Base-by-base conservation (phyloP, 2,797 vertebrate species). In the Aldrovandia affinis region DNA sequence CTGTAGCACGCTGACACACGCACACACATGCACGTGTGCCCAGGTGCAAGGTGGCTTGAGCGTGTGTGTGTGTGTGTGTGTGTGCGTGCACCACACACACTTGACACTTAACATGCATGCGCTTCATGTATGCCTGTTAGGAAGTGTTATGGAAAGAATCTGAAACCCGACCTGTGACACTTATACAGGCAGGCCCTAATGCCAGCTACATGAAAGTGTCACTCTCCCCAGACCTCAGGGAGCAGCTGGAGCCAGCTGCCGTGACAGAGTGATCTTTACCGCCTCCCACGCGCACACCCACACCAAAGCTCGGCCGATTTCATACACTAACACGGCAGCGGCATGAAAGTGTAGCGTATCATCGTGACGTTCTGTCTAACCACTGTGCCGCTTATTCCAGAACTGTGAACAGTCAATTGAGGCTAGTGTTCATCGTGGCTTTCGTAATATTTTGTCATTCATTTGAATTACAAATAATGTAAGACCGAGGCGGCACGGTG, bases 161-260 rank as follows among this genome's bases (percentile, higher is more conserved):
- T 39, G 47, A 54, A 83, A 57, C 12, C 39, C 2, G 52, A 83
- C 52, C 30, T 55, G 47, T 39, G 73, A 39, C 68, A 47, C 30
- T 83, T 75, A 33, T 42, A 30, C 33, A 54, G 20, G 33, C 68
- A n/a, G 50, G 42, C 44, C 25, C 39, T 82, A 42, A 65, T 30
- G 59, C n/a, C 61, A 68, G 42, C 61, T 82, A 55, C 57, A 20
- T 54, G 28, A 59, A 81, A 81, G 36, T 55, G 79, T 57, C 79
- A 80, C 78, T 44, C 47, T 78, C 30, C 28, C 52, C 3, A 25
- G 28, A 9, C 50, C 30, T 33, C 33, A 36, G 75, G 68, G 73
- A 47, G 39, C 73, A 77, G 73, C 73, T 77, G 73, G 42, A n/a
- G 20, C 22, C 73, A 10, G 73, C 73, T 44, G 39, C 47, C 47